Evolutionary conservation across 2,888 invertebrate genomes (phyloP).

Genomic region (Malthinus flaveolus): DNA sequence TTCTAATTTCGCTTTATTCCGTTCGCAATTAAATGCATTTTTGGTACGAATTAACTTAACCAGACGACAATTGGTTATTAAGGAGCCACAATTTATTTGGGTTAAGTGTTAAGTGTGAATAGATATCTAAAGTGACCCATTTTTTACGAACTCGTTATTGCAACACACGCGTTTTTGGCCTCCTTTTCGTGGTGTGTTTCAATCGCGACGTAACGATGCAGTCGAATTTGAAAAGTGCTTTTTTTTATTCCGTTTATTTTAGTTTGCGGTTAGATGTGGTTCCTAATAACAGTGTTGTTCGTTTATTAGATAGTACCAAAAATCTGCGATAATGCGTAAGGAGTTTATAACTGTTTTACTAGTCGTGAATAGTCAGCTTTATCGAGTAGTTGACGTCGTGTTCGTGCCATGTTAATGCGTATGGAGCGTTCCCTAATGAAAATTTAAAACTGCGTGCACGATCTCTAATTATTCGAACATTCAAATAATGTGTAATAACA

Average conservation of each 20-base stretch:
- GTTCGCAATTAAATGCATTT: no score
- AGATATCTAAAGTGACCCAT: conserved; percentile 41
- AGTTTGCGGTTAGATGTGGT: conserved; percentile 23
- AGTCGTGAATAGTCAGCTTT: conserved; percentile 23
- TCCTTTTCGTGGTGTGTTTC: conserved; percentile 17
- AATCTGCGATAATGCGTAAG: conserved; percentile 32
- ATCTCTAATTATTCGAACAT: conserved; percentile 8
- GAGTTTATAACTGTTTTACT: conserved; percentile 25
- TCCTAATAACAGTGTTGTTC: conserved; percentile 10
- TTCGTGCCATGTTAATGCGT: conserved; percentile 23
- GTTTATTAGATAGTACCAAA: conserved; percentile 15
- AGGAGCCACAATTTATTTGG: conserved; percentile 35
- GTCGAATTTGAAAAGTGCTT: conserved; percentile 3
- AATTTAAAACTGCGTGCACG: neutral
- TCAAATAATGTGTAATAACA: conserved; percentile 17
- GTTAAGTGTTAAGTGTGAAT: conserved; percentile 45
- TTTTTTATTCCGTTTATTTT: conserved; percentile 13
- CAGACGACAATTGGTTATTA: neutral
- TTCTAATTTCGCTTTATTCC: no score
- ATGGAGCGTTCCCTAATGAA: conserved; percentile 1
- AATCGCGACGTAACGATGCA: conserved; percentile 12
- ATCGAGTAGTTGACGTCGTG: conserved; percentile 19
- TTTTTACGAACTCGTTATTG: conserved; percentile 31
- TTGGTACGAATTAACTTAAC: no score
- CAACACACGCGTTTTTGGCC: conserved; percentile 23